These are phyloP conservation scores for Tupiocoris notatus DNA, from an alignment of 2,888 invertebrate genomes.

Conservation along the genomic window DNA sequence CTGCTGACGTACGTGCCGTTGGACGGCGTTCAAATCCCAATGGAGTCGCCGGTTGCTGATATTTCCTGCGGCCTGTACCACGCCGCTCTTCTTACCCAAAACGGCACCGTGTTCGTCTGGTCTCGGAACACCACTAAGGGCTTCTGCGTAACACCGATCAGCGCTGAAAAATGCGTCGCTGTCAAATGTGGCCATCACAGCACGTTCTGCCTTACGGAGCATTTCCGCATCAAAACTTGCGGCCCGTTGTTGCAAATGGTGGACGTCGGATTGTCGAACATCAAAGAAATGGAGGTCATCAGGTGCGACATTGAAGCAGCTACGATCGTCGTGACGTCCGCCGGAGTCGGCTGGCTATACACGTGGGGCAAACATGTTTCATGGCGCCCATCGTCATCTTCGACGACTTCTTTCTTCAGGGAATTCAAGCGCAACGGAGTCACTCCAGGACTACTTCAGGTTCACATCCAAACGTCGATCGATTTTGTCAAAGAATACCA, in stretches of 20 bases:
- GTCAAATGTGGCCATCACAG: conserved; percentile 1
- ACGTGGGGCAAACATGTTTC: background rate
- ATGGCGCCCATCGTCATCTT: background rate
- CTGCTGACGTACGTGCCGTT: background rate
- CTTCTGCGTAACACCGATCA: background rate
- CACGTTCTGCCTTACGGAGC: background rate
- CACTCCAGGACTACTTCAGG: background rate
- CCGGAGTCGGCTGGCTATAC: background rate
- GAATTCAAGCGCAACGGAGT: background rate
- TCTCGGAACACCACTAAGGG: background rate
- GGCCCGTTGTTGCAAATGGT: background rate
- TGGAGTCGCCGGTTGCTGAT: background rate
- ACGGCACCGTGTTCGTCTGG: background rate
- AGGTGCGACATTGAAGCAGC: background rate
- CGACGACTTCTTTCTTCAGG: background rate
- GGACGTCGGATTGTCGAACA: background rate
- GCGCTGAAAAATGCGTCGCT: background rate
- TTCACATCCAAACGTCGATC: background rate
- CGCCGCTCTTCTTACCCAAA: background rate
- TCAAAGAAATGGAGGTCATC: background rate
- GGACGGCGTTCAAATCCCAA: background rate
- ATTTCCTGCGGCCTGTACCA: background rate
- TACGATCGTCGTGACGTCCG: background rate
- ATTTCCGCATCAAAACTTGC: background rate
- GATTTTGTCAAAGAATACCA: background rate